A percentile compares a stretch with the other conserved stretches of the same genome.
These are phyloP conservation scores for Mesoligia furuncula DNA, from an alignment of 2,888 invertebrate genomes.

Conservation along the genomic window DNA sequence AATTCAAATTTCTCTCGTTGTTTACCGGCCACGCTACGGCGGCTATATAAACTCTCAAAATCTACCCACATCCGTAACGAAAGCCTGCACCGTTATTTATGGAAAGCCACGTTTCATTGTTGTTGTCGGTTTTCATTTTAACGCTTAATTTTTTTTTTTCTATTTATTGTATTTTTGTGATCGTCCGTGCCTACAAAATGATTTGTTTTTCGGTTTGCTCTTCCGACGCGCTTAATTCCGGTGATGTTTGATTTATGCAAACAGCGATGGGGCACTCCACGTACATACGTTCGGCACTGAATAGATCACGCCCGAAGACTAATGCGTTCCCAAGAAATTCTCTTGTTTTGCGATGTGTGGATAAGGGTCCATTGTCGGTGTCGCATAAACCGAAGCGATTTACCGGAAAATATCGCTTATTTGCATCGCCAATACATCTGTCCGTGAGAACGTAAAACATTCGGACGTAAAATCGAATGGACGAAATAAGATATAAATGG, in stretches of 20 bases:
- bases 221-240: conserved; percentile 81
- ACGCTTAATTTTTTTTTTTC: conserved; percentile 84
- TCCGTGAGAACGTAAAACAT: conserved; percentile 78
- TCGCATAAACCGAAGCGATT: conserved; percentile 80
- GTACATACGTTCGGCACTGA: conserved; percentile 65
- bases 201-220: conserved; percentile 83
- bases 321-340: conserved; percentile 78
- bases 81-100: conserved; percentile 89
- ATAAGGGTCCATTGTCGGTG: conserved; percentile 77
- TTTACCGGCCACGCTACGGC: conserved; percentile 83
- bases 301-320: conserved; percentile 76
- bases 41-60: conserved; percentile 87
- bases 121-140: conserved; percentile 88
- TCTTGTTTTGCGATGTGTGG: conserved; percentile 79
- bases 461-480: conserved; percentile 82
- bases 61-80: conserved; percentile 88
- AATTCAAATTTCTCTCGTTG: conserved; percentile 86
- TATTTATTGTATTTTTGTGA: conserved; percentile 83
- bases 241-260: conserved; percentile 79
- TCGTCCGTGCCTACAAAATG: conserved; percentile 74
- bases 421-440: conserved; percentile 84
- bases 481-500: conserved; percentile 85
- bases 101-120: conserved; percentile 88
- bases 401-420: conserved; percentile 84
- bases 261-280: conserved; percentile 69